Percentiles rank a stretch among this genome's conserved stretches.
phyloP scores from a whole-genome alignment of 92 coral and sea anemone species.

The Heliopora coerulea region DNA sequence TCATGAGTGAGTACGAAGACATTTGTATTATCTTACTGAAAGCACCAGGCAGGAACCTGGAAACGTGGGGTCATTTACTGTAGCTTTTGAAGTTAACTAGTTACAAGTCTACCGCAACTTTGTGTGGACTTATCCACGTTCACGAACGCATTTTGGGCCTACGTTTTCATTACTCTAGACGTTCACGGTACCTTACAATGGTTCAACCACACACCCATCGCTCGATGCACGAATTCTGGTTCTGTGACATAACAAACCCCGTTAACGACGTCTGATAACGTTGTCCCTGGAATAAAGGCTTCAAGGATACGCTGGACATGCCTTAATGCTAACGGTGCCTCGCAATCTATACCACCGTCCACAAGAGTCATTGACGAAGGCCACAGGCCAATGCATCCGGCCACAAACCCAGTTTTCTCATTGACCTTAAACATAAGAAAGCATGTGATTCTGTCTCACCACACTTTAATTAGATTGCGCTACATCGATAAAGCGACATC shows the following conservation, averaged over 20 bases:
- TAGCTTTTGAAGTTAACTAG: too few relatives aligned
- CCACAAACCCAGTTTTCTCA: slow-evolving; percentile 49
- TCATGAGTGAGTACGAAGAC: too few relatives aligned
- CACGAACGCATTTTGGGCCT: too few relatives aligned
- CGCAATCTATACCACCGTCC: slow-evolving; percentile 60
- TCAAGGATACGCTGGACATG: slow-evolving; percentile 71
- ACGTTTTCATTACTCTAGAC: too few relatives aligned
- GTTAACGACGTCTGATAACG: slow-evolving; percentile 59
- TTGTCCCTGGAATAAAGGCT: slow-evolving; percentile 59
- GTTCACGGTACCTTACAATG: not conserved
- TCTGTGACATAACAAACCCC: slow-evolving; percentile 79
- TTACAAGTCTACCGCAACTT: too few relatives aligned
- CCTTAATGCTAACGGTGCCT: slow-evolving; percentile 69
- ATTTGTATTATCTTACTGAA: too few relatives aligned
- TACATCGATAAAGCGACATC: too few relatives aligned
- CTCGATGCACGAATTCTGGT: slow-evolving; percentile 50
- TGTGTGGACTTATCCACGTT: too few relatives aligned
- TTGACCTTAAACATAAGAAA: slow-evolving; percentile 45
- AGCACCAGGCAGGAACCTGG: too few relatives aligned
- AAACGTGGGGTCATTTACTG: too few relatives aligned
- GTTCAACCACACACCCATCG: slow-evolving; percentile 59
- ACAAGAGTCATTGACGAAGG: slow-evolving; percentile 72
- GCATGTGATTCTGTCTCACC: too few relatives aligned
- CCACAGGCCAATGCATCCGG: slow-evolving; percentile 80
- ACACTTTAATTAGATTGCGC: too few relatives aligned